Conservation (phyloP, 2,888 invertebrate species). For the Eulithis prunata region DNA sequence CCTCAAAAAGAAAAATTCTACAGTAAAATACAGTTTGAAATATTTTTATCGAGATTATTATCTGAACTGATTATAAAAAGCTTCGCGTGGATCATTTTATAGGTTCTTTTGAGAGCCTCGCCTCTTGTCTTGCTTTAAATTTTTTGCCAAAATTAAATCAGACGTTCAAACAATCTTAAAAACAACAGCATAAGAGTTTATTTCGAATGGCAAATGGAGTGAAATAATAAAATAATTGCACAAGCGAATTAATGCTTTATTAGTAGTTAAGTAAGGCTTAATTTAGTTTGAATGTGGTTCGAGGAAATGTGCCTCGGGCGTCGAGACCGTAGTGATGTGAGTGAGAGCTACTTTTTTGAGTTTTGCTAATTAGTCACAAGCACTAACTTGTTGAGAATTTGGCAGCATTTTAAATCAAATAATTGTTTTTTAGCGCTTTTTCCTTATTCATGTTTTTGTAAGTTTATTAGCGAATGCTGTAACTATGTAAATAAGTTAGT, state of each 20-base stretch:
- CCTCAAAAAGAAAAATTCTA: too few relatives aligned
- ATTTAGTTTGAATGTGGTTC: conserved; percentile 45
- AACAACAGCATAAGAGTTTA: conserved; percentile 30
- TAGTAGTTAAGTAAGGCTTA: conserved; percentile 46
- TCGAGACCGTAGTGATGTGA: conserved; percentile 59
- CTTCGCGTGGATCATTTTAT: conserved; percentile 38
- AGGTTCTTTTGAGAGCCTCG: conserved; percentile 33
- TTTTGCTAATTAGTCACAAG: conserved; percentile 33
- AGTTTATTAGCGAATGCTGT: too few relatives aligned
- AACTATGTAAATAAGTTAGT: too few relatives aligned
- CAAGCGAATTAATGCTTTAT: conserved; percentile 59
- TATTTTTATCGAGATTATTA: background rate
- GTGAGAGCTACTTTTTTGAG: conserved; percentile 36
- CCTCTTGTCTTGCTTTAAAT: conserved; percentile 48
- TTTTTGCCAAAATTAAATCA: conserved; percentile 49
- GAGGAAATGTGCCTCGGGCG: conserved; percentile 51
- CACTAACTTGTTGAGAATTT: conserved; percentile 36
- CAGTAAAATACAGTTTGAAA: background rate
- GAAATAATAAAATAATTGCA: conserved; percentile 48
- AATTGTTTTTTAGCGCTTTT: conserved; percentile 16
- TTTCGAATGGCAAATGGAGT: conserved; percentile 25
- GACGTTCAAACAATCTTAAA: conserved; percentile 40
- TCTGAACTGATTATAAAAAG: conserved; percentile 36
- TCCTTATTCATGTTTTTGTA: background rate
- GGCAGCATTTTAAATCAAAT: conserved; percentile 29